Evolutionary conservation across 2,797 vertebrate genomes (phyloP), one percentile per base, ranked within the genome.

Genomic region (Amniataba percoides): DNA sequence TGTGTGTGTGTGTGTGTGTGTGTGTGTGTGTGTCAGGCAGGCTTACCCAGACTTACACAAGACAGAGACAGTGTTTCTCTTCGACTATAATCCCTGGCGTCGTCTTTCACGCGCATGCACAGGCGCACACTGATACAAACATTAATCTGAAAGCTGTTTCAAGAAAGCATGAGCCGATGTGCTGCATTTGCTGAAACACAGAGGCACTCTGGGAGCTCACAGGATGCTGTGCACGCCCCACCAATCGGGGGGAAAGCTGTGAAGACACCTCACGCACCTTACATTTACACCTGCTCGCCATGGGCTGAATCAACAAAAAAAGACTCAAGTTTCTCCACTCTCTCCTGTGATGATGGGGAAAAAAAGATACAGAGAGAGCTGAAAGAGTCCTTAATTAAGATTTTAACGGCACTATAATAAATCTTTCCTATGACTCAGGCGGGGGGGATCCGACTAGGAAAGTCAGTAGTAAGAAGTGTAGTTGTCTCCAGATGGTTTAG

Each of bases 61-160:
- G 63, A 80, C 57, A 82, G 70, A 85, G 25, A 78, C 48, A 39
- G 55, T 77, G 74, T 72, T 75, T 78, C 51, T 72, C 64, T 78
- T 43, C n/a, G 43, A 66, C 84, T 85, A 16, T 87, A 89, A 89
- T 89, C 85, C 74, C 58, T 58, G 57, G 49, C 12, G 9, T 68
- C 6, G 12, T 71, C 77, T 81, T 70, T 77, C 23, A 62, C 49
- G 55, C 7, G n/a, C 62, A 63, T 34, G 31, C 45, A 25, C 51
- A 46, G 21, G 53, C 70, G 57, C 51, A 52, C 68, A 65, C 40
- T 31, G 16, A 78, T 31, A 71, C 19, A 68, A 55, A 81, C 77
- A 85, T 46, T 65, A 71, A 82, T 83, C 49, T 80, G 58, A 80
- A 74, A 81, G 64, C 67, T 51, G 75, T 71, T 27, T 77, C 62